These are phyloP conservation scores for Geotrupes spiniger DNA, from an alignment of 2,888 invertebrate species.

Conservation along the genomic window DNA sequence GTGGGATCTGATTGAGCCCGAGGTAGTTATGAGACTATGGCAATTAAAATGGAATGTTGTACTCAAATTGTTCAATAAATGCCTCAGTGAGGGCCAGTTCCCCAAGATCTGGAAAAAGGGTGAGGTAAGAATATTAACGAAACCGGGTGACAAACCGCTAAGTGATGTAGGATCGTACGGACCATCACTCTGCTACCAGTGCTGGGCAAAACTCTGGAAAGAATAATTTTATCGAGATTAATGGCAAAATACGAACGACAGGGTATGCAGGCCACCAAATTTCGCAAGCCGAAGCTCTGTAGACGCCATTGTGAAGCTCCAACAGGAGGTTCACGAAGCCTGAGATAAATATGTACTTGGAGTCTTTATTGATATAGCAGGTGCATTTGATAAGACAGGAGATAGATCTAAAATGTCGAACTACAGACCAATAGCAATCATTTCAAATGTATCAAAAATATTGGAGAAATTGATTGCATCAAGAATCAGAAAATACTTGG, in stretches of 20 bases:
- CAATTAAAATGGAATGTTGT: no score
- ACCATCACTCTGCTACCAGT: slow-evolving; percentile 7
- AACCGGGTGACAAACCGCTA: not conserved
- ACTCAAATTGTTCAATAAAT: no score
- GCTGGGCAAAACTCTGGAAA: slow-evolving; percentile 3
- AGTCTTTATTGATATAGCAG: slow-evolving; percentile 15
- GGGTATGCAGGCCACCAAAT: no score
- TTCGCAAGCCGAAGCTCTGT: slow-evolving; percentile 8
- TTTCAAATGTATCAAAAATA: no score
- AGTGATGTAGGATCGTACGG: slow-evolving; percentile 3
- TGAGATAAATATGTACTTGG: slow-evolving; percentile 11
- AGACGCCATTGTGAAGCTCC: slow-evolving; percentile 11
- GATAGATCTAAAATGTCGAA: no score
- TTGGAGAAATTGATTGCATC: no score
- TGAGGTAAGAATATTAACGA: slow-evolving; percentile 13
- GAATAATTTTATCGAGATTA: not conserved
- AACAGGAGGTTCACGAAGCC: not conserved
- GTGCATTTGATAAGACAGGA: no score
- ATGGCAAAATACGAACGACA: not conserved
- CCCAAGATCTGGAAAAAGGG: no score
- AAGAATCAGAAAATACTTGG: no score
- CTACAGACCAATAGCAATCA: no score
- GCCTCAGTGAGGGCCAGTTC: no score
- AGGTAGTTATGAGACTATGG: no score
- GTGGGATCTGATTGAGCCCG: slow-evolving; percentile 10